These are phyloP conservation scores for Mus minutoides DNA, from an alignment of 2,797 vertebrate genomes.

Conservation along the genomic window DNA sequence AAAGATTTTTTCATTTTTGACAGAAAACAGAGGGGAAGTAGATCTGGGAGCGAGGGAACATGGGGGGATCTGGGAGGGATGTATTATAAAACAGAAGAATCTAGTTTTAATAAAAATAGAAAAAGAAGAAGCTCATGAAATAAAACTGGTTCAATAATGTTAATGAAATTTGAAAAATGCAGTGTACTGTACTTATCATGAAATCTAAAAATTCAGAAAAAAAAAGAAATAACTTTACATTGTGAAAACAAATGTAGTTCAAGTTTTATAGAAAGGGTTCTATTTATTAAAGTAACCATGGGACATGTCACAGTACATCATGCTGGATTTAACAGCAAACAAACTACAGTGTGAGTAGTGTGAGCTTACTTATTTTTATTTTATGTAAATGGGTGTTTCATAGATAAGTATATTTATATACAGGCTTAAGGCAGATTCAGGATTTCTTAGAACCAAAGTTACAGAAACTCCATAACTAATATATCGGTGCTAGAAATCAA, in stretches of 20 bases:
- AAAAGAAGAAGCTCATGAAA: not conserved
- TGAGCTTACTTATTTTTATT: not conserved
- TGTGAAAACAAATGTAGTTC: not conserved
- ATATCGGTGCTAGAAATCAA: not conserved
- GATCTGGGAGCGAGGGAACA: not conserved
- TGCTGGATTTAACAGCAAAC: not conserved
- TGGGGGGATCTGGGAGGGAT: not conserved
- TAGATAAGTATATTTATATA: not conserved
- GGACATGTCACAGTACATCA: too few species aligned
- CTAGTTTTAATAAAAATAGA: not conserved
- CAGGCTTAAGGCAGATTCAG: not conserved
- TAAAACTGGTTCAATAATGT: not conserved
- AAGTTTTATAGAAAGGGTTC: not conserved
- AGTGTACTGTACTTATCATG: not conserved
- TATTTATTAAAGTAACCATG: not conserved
- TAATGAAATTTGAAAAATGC: not conserved
- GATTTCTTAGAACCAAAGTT: not conserved
- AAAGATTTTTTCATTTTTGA: too few species aligned
- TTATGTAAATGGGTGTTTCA: not conserved
- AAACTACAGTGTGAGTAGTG: not conserved
- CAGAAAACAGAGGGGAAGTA: not conserved
- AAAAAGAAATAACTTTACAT: not conserved
- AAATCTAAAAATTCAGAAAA: not conserved
- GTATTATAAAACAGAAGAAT: not conserved
- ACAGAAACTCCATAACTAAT: not conserved